Conservation (phyloP, 1,140 invertebrate genomes). For the Neuroterus valhalla region DNA sequence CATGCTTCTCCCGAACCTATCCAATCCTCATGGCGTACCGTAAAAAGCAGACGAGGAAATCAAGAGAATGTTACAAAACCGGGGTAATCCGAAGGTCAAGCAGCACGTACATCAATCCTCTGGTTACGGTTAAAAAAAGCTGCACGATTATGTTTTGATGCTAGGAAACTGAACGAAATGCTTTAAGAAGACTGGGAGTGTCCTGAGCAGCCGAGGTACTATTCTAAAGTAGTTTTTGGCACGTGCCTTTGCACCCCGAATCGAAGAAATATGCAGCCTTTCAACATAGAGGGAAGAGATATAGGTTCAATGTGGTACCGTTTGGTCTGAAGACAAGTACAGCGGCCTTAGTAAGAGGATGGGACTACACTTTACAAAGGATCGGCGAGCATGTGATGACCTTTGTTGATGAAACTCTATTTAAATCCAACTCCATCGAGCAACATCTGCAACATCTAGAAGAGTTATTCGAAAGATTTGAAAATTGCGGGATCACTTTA, state of each 20-base stretch:
- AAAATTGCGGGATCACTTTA: constrained; percentile 15
- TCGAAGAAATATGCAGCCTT: constrained; percentile 61
- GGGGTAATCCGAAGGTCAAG: too few species aligned
- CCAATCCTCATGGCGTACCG: constrained; percentile 39
- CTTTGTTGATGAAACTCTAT: constrained; percentile 50
- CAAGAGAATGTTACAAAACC: too few species aligned
- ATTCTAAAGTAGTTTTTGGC: constrained; percentile 61
- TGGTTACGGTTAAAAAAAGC: constrained; percentile 56
- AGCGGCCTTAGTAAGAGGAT: constrained; percentile 51
- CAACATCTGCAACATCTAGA: constrained; percentile 48
- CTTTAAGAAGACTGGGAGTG: constrained; percentile 54
- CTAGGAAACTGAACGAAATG: too few species aligned
- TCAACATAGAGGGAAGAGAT: constrained; percentile 54
- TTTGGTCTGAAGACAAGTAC: constrained; percentile 61
- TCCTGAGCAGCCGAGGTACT: constrained; percentile 54
- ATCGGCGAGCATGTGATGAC: constrained; percentile 27
- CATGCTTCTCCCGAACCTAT: too few species aligned
- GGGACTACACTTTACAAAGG: not conserved
- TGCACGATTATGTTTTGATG: constrained; percentile 61
- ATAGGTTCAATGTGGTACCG: constrained; percentile 55
- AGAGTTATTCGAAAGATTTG: not conserved
- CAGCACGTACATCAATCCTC: too few species aligned
- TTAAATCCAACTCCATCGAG: constrained; percentile 34
- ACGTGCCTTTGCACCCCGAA: constrained; percentile 51
- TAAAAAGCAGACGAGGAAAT: constrained; percentile 31